phyloP scores from a whole-genome alignment of 2,113 vertebrate genomes.

The Emydocephalus ijimae region DNA sequence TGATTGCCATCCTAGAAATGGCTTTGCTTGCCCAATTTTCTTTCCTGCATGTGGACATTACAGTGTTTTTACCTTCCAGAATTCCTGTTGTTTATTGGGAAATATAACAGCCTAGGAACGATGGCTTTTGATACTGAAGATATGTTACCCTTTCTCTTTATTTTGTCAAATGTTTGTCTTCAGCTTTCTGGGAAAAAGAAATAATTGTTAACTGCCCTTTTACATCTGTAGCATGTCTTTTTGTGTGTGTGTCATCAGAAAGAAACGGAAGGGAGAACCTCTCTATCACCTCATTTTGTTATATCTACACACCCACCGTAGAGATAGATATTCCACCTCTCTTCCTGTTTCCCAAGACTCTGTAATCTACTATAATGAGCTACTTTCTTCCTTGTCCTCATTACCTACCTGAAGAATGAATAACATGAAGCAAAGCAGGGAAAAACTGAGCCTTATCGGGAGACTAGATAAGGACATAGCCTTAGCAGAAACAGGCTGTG shows the following conservation, averaged over 20 bases:
- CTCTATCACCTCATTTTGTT: not conserved
- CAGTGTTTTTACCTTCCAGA: not conserved
- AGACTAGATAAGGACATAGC: conserved; percentile 8
- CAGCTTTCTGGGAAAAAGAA: not conserved
- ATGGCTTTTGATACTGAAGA: not conserved
- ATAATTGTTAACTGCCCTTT: not conserved
- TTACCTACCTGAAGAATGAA: not conserved
- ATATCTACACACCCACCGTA: not conserved
- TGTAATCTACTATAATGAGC: not conserved
- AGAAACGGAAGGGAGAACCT: not conserved
- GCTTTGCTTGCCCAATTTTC: not conserved
- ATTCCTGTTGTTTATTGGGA: not conserved
- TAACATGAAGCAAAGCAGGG: conserved; percentile 14
- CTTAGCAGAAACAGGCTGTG: not conserved
- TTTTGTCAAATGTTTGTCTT: not conserved
- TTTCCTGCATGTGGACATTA: not conserved
- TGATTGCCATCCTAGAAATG: not conserved
- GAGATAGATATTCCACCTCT: not conserved
- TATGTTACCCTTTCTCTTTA: not conserved
- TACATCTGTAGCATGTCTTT: not conserved
- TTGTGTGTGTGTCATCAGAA: not conserved
- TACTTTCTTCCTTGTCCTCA: not conserved
- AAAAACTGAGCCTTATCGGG: not conserved
- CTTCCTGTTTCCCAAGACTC: not conserved
- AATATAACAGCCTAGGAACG: not conserved